phyloP scores from a whole-genome alignment of 1,140 invertebrate species.

The Ditylenchus dipsaci region DNA sequence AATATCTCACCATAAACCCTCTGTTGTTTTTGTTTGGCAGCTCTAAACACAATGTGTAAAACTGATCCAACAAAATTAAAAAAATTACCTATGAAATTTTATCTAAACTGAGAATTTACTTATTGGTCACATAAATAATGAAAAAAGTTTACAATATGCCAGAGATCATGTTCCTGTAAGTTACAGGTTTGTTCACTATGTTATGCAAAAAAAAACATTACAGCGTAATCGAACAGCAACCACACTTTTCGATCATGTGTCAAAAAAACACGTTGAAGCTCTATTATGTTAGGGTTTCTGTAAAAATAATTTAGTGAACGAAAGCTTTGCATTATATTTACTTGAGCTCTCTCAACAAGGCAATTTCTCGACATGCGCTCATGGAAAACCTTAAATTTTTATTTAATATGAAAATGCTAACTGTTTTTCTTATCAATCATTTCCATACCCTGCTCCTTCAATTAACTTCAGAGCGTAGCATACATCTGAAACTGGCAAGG shows the following conservation, averaged over 20 bases:
- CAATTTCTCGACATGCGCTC: conserved; percentile 98
- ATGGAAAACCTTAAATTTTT: conserved; percentile 89
- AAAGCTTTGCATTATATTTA: conserved; percentile 62
- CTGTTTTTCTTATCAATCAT: too few relatives aligned
- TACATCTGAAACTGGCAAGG: conserved; percentile 40
- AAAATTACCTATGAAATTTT: conserved; percentile 81
- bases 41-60: neutral
- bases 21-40: conserved; percentile 96
- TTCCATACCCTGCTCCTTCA: conserved; percentile 73
- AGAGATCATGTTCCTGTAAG: conserved; percentile 80
- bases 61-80: too few relatives aligned
- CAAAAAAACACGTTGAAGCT: conserved; percentile 87
- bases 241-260: conserved; percentile 74
- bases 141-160: conserved; percentile 73
- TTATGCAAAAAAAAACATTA: too few relatives aligned
- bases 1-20: conserved; percentile 59
- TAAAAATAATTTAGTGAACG: conserved; percentile 23
- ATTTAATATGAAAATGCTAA: neutral
- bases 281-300: conserved; percentile 53
- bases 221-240: conserved; percentile 96
- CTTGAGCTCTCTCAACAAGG: conserved; percentile 93
- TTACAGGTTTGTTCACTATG: too few relatives aligned
- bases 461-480: conserved; percentile 99
- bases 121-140: too few relatives aligned
- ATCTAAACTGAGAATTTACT: conserved; percentile 62